phyloP scores from a whole-genome alignment of 2,888 invertebrate genomes.

The Lycophotia porphyrea region DNA sequence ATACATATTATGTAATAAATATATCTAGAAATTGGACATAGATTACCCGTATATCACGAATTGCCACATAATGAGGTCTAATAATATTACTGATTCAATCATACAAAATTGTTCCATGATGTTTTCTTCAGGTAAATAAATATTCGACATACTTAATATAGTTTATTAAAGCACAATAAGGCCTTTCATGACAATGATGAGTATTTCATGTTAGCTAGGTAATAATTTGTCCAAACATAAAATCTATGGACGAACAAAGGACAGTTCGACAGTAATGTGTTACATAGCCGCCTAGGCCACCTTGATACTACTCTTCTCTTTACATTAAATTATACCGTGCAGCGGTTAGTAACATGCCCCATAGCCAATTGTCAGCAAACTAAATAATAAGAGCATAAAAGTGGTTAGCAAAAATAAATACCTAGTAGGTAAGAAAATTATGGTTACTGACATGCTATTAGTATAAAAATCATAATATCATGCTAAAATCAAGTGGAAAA shows the following conservation, averaged over 20 bases:
- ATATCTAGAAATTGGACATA: conserved; percentile 9
- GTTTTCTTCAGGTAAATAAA: conserved; percentile 1
- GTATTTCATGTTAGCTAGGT: neutral
- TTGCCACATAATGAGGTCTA: conserved; percentile 28
- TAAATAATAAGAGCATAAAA: conserved; percentile 31
- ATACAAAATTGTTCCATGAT: conserved; percentile 1
- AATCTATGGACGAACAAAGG: conserved; percentile 26
- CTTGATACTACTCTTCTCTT: conserved; percentile 9
- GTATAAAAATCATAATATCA: conserved; percentile 73
- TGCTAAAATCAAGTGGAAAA: conserved; percentile 74
- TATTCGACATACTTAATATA: neutral
- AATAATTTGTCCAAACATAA: conserved; percentile 34
- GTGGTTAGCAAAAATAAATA: conserved; percentile 49
- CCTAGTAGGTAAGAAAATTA: conserved; percentile 33
- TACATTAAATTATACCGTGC: conserved; percentile 39
- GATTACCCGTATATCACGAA: conserved; percentile 9
- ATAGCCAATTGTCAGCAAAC: conserved; percentile 40
- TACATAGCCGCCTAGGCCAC: conserved; percentile 20
- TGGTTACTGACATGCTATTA: conserved; percentile 76
- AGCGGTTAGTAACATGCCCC: conserved; percentile 49
- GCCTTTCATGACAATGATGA: neutral
- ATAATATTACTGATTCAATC: conserved; percentile 15
- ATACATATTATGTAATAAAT: conserved; percentile 13
- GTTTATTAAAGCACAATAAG: neutral
- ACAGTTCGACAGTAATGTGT: conserved; percentile 22